Percentiles rank a stretch among this genome's conserved stretches.
Evolutionary conservation across 92 coral and sea anemone species (phyloP).

Genomic region (Epizoanthus ramosus): DNA sequence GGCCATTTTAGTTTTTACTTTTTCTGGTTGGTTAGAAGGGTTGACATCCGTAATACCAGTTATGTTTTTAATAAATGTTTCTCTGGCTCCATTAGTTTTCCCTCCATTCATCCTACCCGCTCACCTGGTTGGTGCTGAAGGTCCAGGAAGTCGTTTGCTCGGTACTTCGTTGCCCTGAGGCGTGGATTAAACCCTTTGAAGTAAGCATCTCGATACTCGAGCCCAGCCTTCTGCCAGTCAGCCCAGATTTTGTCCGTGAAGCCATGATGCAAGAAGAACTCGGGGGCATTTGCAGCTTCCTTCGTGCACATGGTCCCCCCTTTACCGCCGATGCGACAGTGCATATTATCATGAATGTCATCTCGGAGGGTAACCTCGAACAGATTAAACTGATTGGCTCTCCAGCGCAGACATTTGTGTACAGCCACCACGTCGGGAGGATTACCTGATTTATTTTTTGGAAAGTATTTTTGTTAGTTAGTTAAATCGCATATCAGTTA

Average conservation of each 20-base stretch:
- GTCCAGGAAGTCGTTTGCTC: constrained; percentile 62
- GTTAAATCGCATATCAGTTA: too few relatives aligned
- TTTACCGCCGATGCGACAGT: constrained; percentile 84
- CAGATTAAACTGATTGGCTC: constrained; percentile 46
- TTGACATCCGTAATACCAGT: too few relatives aligned
- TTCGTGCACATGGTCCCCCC: constrained; percentile 83
- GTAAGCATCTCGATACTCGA: constrained; percentile 59
- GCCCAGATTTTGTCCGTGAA: constrained; percentile 85
- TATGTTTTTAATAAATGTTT: too few relatives aligned
- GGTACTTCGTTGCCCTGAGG: constrained; percentile 43
- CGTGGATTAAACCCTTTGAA: constrained; percentile 6
- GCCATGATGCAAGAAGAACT: constrained; percentile 80
- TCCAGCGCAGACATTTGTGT: constrained; percentile 69
- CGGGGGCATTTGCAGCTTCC: constrained; percentile 84
- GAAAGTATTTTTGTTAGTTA: too few relatives aligned
- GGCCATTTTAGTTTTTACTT: too few relatives aligned
- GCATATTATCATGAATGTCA: constrained; percentile 79
- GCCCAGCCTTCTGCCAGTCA: constrained; percentile 86
- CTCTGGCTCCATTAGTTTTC: too few relatives aligned
- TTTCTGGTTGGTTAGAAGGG: too few relatives aligned
- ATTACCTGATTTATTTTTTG: constrained; percentile 46
- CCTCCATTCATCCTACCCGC: neutral
- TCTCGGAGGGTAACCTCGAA: constrained; percentile 80
- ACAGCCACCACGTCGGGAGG: constrained; percentile 87
- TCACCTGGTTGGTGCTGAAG: constrained; percentile 66